Conservation (phyloP, 2,797 vertebrate species). For the Sibirionetta formosa region DNA sequence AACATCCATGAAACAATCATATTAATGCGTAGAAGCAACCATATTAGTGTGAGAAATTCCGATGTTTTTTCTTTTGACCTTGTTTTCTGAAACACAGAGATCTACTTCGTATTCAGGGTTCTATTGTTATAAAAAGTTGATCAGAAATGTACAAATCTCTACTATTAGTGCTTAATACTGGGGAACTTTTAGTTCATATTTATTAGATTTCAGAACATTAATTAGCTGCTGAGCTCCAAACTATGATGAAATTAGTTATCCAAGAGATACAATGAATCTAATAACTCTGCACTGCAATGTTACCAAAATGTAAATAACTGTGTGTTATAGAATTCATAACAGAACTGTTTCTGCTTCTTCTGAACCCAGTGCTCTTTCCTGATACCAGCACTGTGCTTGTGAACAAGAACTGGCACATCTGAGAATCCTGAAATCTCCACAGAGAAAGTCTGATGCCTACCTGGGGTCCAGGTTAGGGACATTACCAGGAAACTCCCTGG, state of each 20-base stretch:
- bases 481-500: too few relatives aligned
- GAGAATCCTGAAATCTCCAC: not conserved
- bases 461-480: too few relatives aligned
- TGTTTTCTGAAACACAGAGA: not conserved
- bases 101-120: not conserved
- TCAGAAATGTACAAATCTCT: not conserved
- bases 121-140: not conserved
- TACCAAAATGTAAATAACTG: not conserved
- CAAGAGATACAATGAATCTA: constrained; percentile 19
- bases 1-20: not conserved
- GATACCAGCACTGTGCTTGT: not conserved
- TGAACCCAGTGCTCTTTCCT: not conserved
- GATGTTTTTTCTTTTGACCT: not conserved
- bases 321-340: not conserved
- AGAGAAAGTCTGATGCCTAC: not conserved
- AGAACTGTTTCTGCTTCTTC: not conserved
- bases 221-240: not conserved
- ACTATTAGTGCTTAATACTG: not conserved
- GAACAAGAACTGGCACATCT: not conserved
- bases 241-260: not conserved
- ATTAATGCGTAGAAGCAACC: not conserved
- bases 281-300: not conserved
- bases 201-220: not conserved
- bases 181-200: not conserved
- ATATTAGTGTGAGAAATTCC: not conserved